Base-by-base conservation (phyloP, 1,140 invertebrate species). In the Samia ricini region DNA sequence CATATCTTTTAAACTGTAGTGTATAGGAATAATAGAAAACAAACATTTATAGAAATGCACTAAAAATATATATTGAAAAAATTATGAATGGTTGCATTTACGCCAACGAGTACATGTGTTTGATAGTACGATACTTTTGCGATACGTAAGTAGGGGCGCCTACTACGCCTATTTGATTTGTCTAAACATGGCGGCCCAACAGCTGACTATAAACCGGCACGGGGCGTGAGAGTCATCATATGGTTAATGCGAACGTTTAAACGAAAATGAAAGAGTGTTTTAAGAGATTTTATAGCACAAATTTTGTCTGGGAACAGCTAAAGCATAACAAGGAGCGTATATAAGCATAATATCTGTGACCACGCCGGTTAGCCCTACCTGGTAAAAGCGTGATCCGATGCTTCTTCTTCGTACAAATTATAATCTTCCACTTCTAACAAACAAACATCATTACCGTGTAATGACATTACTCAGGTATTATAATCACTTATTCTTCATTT, bases 111-210 rank as follows among this genome's bases (percentile, higher is more conserved):
- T 71, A 77, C 78, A 81, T 81, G 73, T 77, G 74, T 73, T 75
- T 74, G 60, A 69, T 80, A 81, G 74, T 71, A 75, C 68, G 56
- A 49, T 67, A 61, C 57, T 67, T 74, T 64, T 60, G 64, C 65
- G 60, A 62, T 63, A 69, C 60, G 57, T 26, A 59, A 60, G 71
- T 74, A 71, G 70, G 74, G 73, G 82, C 77, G 83, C 77, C 74
- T 88, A 88, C 83, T 90, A 88, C 88, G 85, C 84, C 88, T 90
- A 88, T 89, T 88, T 77, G 75, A 83, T 83, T 82, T 79, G 73
- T 79, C 79, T 84, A 89, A 91, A 91, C 87, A 91, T 91, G 90
- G 90, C 90, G 88, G 83, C 78, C 77, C 80, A 91, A 91, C 90
- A 92, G 91, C 91, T 92, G 90, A 91, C 90, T 89, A 86, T 78